Conservation (phyloP, 2,797 vertebrate species). For the Sparidentex hasta region DNA sequence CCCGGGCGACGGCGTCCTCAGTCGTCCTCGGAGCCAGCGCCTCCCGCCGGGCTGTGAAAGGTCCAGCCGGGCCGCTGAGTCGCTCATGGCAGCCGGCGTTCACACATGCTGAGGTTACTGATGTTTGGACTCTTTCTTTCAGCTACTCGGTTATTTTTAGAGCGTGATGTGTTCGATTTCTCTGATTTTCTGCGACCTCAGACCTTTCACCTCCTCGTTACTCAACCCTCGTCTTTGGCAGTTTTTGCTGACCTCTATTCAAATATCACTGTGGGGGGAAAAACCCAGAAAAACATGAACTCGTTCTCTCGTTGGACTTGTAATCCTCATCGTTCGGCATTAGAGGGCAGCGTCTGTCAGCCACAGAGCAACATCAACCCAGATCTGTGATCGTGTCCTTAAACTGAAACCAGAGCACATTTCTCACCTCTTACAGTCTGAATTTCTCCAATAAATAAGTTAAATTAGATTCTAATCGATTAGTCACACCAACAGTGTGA, state of each 20-base stretch:
- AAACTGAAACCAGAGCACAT: not conserved
- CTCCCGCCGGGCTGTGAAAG: slow-evolving; percentile 35
- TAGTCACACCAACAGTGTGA: no score
- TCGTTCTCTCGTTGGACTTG: not conserved
- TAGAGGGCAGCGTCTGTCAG: slow-evolving; percentile 24
- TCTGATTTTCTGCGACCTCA: slow-evolving; percentile 16
- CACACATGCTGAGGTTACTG: not conserved
- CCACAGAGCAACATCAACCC: not conserved
- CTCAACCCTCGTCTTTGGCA: not conserved
- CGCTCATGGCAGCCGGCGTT: slow-evolving; percentile 40
- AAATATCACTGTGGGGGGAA: not conserved
- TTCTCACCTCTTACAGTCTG: no score
- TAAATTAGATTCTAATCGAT: not conserved
- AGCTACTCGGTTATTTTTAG: not conserved
- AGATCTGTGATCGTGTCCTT: not conserved
- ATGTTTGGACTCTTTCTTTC: not conserved
- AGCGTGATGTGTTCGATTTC: not conserved
- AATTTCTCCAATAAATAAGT: not conserved
- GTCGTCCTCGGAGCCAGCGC: slow-evolving; percentile 39
- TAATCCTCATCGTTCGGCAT: not conserved
- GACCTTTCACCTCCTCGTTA: not conserved
- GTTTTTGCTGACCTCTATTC: no score
- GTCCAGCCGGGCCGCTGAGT: slow-evolving; percentile 50
- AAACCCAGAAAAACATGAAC: not conserved
- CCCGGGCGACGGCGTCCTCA: slow-evolving; percentile 57